phyloP scores from a whole-genome alignment of 2,888 invertebrate species.

The Ophioninae sp. region DNA sequence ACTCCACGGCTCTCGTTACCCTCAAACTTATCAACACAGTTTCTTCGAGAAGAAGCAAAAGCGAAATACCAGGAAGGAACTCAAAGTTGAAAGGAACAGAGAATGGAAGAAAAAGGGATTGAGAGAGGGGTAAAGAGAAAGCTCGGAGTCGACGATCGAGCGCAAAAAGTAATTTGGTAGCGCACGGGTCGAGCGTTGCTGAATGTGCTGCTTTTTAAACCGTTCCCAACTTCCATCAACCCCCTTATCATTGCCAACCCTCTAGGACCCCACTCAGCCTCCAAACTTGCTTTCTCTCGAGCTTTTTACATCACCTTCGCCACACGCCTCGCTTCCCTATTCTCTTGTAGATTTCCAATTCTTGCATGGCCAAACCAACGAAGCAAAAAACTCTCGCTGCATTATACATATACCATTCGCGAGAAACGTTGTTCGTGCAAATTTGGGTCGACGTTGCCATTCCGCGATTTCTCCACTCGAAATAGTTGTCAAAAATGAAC shows the following conservation, averaged over 20 bases:
- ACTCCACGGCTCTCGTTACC: constrained; percentile 9
- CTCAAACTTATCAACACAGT: constrained; percentile 3
- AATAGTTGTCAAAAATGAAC: not conserved
- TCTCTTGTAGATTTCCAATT: constrained; percentile 29
- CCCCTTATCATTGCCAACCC: constrained; percentile 36
- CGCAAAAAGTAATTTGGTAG: constrained; percentile 72
- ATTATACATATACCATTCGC: constrained; percentile 12
- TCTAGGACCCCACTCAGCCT: constrained; percentile 3
- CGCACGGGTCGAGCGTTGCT: constrained; percentile 67
- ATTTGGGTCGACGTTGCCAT: constrained; percentile 1
- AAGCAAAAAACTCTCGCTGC: constrained; percentile 4
- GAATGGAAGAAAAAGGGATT: constrained; percentile 42
- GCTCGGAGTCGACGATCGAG: constrained; percentile 67
- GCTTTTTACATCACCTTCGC: constrained; percentile 33
- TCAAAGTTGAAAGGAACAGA: constrained; percentile 6
- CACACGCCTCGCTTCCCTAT: constrained; percentile 58
- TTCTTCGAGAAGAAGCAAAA: not conserved
- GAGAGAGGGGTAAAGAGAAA: constrained; percentile 50
- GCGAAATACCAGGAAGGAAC: constrained; percentile 18
- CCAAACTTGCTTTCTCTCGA: constrained; percentile 4
- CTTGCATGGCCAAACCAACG: constrained; percentile 30
- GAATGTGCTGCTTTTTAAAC: constrained; percentile 68
- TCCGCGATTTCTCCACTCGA: not conserved
- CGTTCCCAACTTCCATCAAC: constrained; percentile 45
- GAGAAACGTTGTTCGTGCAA: not conserved